phyloP scores from a whole-genome alignment of 1,140 invertebrate genomes.

The Nixonia krombeini region DNA sequence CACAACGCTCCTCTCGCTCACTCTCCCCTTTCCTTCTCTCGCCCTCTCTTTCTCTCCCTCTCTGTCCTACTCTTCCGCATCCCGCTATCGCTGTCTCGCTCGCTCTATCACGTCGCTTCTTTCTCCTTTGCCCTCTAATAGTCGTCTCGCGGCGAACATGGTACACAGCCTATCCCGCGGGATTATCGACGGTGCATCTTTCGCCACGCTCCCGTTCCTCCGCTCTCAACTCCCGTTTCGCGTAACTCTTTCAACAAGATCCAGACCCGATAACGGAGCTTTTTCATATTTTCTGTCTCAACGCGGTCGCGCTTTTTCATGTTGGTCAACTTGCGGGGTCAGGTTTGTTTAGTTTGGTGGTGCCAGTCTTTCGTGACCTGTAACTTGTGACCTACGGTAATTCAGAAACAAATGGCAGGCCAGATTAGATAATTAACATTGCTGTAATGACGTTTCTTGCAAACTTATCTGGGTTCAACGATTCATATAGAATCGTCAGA shows the following conservation, averaged over 20 bases:
- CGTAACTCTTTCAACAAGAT: neutral
- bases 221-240: slow-evolving; percentile 8
- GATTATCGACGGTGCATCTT: slow-evolving; percentile 16
- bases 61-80: too few species aligned
- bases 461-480: too few species aligned
- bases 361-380: too few species aligned
- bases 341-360: too few species aligned
- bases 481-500: too few species aligned
- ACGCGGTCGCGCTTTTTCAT: neutral
- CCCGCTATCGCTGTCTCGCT: slow-evolving; percentile 8
- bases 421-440: too few species aligned
- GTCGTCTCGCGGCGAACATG: neutral
- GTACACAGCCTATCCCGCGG: slow-evolving; percentile 23
- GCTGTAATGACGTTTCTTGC: too few species aligned
- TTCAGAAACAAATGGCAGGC: too few species aligned
- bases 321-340: too few species aligned
- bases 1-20: slow-evolving; percentile 41
- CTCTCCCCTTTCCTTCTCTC: slow-evolving; percentile 30
- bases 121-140: slow-evolving; percentile 5
- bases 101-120: neutral
- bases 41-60: slow-evolving; percentile 22
- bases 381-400: too few species aligned
- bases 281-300: neutral
- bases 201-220: slow-evolving; percentile 9
- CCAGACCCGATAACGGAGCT: neutral